Conservation (phyloP, 2,113 vertebrate genomes). For the Trematomus loennbergii region DNA sequence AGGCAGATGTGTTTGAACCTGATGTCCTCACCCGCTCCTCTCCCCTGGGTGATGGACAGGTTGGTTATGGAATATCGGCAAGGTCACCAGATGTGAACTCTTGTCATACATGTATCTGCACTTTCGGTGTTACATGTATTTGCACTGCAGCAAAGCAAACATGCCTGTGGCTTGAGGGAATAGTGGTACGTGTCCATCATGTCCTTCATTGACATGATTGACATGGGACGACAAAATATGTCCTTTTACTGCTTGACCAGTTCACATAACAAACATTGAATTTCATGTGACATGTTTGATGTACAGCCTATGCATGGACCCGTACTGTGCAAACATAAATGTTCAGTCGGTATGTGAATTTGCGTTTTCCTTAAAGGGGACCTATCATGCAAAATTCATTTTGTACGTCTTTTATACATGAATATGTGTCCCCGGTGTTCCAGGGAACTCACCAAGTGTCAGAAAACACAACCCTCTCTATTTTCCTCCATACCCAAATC, state of each 20-base stretch:
- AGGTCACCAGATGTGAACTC: slow-evolving; percentile 32
- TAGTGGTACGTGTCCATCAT: slow-evolving; percentile 22
- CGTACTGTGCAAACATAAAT: not conserved
- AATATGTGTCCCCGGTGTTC: no score
- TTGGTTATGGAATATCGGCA: not conserved
- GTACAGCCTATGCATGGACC: not conserved
- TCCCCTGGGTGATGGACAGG: slow-evolving; percentile 45
- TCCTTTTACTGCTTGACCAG: slow-evolving; percentile 14
- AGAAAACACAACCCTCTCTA: no score
- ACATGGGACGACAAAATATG: not conserved
- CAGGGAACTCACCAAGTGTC: no score
- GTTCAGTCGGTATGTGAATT: not conserved
- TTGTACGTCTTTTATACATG: no score
- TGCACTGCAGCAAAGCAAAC: slow-evolving; percentile 26
- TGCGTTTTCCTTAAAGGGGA: not conserved
- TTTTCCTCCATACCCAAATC: no score
- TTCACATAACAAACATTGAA: slow-evolving; percentile 3
- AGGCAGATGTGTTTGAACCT: slow-evolving; percentile 13
- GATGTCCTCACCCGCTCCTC: slow-evolving; percentile 13
- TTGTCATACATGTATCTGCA: slow-evolving; percentile 59
- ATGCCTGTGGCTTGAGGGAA: slow-evolving; percentile 21
- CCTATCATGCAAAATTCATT: no score
- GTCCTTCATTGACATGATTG: slow-evolving; percentile 36
- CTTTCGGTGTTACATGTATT: slow-evolving; percentile 44
- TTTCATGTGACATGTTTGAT: slow-evolving; percentile 35